Evolutionary conservation across 2,888 invertebrate genomes (phyloP), one percentile per base, ranked within the genome.

Genomic region (Folsomia candida): DNA sequence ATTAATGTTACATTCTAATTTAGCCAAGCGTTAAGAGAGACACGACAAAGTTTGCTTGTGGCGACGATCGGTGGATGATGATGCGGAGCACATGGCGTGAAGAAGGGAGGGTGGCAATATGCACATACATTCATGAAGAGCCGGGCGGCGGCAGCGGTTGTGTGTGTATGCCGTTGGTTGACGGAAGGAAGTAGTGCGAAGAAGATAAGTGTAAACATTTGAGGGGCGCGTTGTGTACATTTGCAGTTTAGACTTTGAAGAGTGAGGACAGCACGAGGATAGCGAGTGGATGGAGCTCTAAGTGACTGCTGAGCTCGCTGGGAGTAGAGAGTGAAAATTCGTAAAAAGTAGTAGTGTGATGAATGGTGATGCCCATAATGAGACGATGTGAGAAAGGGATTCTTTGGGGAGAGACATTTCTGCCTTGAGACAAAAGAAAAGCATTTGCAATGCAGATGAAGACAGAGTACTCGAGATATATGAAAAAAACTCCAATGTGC

Each of bases 361-460:
- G 74, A 74, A 74, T 74, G 78, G 76, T 73, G 75, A 78, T 74
- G 74, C 69, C 71, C 75, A 71, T 75, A 73, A 77, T 78, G 72
- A 75, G 76, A 78, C 75, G 76, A 77, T 76, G 76, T 75, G 76
- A 75, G 72, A 75, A 76, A 70, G 62, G 71, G 69, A 76, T 73
- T 72, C 74, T 74, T 73, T 70, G 29, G 73, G 76, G 71, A 70
- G 75, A 75, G 71, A 75, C 70, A 73, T 71, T 76, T 72, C 75
- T 76, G 76, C 76, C 74, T 75, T 76, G 76, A 76, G 76, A 76
- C 76, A 76, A 76, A 76, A 73, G 73, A 70, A 68, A 73, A 68
- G 67, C 73, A 78, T 79, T 78, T 79, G 76, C 79, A 79, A 73
- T 79, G 79, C 79, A 79, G 78, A 79, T 79, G 75, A 78, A 78